Evolutionary conservation across 2,797 vertebrate genomes (phyloP).

Genomic region (Thunnus albacares): DNA sequence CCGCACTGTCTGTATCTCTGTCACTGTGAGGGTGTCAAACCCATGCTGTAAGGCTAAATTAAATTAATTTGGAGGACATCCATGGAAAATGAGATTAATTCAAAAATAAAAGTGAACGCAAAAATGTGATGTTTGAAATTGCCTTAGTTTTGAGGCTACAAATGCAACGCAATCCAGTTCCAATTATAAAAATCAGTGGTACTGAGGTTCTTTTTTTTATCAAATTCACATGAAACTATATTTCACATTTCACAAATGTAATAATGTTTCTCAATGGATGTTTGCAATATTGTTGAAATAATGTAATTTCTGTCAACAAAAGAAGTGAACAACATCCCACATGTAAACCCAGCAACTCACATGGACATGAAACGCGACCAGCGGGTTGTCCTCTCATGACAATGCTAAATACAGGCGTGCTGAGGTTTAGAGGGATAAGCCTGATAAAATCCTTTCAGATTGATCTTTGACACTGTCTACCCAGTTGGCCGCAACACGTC

Average conservation of each 20-base stretch:
- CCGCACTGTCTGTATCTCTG: neutral
- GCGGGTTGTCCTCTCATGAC: neutral
- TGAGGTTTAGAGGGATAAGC: constrained; percentile 72
- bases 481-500: neutral
- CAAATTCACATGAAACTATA: neutral
- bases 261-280: neutral
- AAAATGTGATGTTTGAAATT: neutral
- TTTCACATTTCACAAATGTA: neutral
- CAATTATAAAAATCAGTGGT: neutral
- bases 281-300: neutral
- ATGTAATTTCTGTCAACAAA: neutral
- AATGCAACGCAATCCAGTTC: neutral
- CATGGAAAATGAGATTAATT: neutral
- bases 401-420: constrained; percentile 50
- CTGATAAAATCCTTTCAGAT: constrained; percentile 59
- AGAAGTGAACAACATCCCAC: neutral
- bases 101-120: neutral
- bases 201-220: neutral
- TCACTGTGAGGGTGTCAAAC: neutral
- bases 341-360: constrained; percentile 52
- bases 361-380: constrained; percentile 51
- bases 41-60: constrained; percentile 13
- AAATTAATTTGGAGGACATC: neutral
- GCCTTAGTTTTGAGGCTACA: neutral
- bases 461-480: constrained; percentile 68